These are phyloP conservation scores for Oxyruncus cristatus DNA, from an alignment of 2,113 vertebrate genomes.

Conservation along the genomic window DNA sequence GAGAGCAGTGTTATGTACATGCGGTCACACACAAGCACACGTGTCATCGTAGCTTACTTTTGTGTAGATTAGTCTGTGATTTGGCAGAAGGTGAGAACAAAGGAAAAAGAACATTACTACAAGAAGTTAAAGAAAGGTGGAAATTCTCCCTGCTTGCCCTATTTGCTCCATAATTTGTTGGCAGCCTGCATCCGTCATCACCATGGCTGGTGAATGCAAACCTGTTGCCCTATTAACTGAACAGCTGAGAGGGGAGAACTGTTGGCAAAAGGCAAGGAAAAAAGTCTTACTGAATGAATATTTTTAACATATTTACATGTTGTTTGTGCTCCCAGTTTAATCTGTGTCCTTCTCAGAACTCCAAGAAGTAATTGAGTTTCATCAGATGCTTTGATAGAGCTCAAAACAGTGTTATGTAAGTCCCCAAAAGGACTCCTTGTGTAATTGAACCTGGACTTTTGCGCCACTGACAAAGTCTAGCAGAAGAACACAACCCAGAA, in stretches of 20 bases:
- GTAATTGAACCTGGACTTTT: neutral
- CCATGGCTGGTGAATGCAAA: neutral
- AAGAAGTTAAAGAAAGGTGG: neutral
- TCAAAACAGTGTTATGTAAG: neutral
- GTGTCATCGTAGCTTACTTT: neutral
- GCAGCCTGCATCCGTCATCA: neutral
- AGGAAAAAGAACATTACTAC: neutral
- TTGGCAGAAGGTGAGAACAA: neutral
- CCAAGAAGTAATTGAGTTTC: neutral
- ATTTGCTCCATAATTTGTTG: neutral
- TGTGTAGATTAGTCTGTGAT: neutral
- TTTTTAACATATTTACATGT: neutral
- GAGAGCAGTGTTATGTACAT: neutral
- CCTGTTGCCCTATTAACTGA: neutral
- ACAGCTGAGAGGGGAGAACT: neutral
- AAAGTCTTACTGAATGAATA: neutral
- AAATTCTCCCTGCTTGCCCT: neutral
- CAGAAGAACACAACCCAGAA: neutral
- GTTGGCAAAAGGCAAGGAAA: neutral
- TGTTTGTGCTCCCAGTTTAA: neutral
- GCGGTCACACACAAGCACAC: neutral
- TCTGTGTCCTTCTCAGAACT: neutral
- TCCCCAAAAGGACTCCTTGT: neutral
- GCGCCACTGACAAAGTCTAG: neutral
- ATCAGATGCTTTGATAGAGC: neutral